Evolutionary conservation across 2,888 invertebrate genomes (phyloP).

Genomic region (Steinernema carpocapsae): DNA sequence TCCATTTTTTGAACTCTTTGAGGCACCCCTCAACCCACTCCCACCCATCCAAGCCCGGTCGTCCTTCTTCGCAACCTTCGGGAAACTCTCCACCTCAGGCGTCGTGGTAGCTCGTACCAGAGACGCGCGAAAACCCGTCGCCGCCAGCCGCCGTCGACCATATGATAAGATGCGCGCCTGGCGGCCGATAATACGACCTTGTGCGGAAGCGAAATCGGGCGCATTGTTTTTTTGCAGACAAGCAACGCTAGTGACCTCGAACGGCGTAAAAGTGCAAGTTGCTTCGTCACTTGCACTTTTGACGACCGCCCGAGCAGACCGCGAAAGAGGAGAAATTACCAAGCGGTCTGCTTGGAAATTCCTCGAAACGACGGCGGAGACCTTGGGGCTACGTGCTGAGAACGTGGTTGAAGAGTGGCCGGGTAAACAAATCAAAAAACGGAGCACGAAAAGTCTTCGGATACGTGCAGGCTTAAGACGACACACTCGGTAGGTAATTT

Average conservation of each 20-base stretch:
- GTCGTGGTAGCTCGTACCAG: slow-evolving; percentile 19
- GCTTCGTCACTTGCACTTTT: slow-evolving; percentile 19
- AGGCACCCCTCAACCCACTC: too few species aligned
- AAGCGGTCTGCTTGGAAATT: neutral
- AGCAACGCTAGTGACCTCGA: neutral
- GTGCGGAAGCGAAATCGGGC: too few species aligned
- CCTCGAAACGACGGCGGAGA: neutral
- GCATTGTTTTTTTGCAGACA: slow-evolving; percentile 16
- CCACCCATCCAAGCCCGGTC: too few species aligned
- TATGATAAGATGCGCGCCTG: slow-evolving; percentile 14
- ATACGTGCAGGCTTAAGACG: slow-evolving; percentile 12
- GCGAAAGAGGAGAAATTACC: neutral
- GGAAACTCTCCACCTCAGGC: too few species aligned
- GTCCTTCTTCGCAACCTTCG: too few species aligned
- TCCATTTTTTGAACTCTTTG: too few species aligned
- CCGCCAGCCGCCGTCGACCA: neutral
- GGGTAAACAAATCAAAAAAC: neutral
- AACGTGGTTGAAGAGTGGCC: neutral
- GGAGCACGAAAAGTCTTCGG: too few species aligned
- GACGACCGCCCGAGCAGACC: neutral
- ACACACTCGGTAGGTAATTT: neutral
- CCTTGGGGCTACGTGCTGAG: neutral
- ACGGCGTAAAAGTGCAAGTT: slow-evolving; percentile 20
- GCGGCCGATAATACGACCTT: slow-evolving; percentile 32
- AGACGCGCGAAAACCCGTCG: too few species aligned